A percentile compares a stretch with the other conserved stretches of the same genome.
phyloP scores from a whole-genome alignment of 2,888 invertebrate species.

The Gastracanthus pulcherrimus region DNA sequence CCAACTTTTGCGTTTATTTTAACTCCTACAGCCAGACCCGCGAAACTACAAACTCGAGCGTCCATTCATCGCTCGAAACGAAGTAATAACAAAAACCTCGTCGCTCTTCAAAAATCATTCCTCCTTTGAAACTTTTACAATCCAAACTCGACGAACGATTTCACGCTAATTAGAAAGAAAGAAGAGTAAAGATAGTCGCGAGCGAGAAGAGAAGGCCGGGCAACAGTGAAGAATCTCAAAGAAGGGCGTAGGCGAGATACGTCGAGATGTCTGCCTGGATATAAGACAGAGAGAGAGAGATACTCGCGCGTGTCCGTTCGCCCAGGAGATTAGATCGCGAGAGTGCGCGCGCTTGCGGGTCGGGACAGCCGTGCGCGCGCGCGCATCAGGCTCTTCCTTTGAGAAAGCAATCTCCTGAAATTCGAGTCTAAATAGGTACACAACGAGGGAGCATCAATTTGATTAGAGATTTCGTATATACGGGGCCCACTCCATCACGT shows the following conservation, averaged over 20 bases:
- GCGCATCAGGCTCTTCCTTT: conserved; percentile 15
- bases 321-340: conserved; percentile 51
- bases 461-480: conserved; percentile 55
- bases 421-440: conserved; percentile 53
- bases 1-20: too few relatives aligned
- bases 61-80: too few relatives aligned
- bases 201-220: neutral
- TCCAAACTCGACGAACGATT: conserved; percentile 12
- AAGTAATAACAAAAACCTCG: neutral
- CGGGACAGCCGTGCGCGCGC: neutral
- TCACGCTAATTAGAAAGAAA: conserved; percentile 44
- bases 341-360: neutral
- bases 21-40: too few relatives aligned
- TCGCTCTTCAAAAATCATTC: neutral
- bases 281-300: conserved; percentile 12
- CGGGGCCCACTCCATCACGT: conserved; percentile 43
- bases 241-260: conserved; percentile 45
- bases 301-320: conserved; percentile 35
- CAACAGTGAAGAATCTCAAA: neutral
- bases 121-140: conserved; percentile 22
- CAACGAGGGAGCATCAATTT: conserved; percentile 54
- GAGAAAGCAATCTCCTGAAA: conserved; percentile 56
- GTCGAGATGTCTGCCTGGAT: conserved; percentile 14
- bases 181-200: neutral
- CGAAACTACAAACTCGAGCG: too few relatives aligned